Conservation (phyloP, 2,113 vertebrate species). For the Micromys minutus region DNA sequence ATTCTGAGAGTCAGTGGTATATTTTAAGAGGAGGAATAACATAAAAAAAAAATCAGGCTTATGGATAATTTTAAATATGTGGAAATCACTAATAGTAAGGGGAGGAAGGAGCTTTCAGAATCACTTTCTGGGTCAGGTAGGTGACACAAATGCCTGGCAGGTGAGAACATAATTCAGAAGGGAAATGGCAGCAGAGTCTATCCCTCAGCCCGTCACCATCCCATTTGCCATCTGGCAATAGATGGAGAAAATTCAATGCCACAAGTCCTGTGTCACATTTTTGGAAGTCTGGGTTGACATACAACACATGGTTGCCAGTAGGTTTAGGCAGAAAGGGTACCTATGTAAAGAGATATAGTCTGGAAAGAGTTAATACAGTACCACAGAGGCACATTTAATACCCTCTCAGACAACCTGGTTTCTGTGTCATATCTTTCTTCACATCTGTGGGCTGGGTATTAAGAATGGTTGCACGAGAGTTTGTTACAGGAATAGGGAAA, state of each 20-base stretch:
- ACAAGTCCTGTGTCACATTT: neutral
- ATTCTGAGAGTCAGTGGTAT: slow-evolving; percentile 23
- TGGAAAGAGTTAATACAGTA: slow-evolving; percentile 3
- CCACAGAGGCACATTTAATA: neutral
- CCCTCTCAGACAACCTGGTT: slow-evolving; percentile 15
- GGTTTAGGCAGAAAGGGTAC: slow-evolving; percentile 21
- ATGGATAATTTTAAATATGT: slow-evolving; percentile 48
- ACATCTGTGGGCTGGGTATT: slow-evolving; percentile 10
- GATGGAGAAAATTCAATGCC: neutral
- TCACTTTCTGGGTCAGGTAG: neutral
- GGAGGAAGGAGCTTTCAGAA: no score
- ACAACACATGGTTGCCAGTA: slow-evolving; percentile 13
- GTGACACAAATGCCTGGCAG: neutral
- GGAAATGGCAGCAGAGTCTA: neutral
- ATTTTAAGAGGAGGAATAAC: slow-evolving; percentile 63
- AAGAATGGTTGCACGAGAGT: neutral
- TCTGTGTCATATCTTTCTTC: neutral
- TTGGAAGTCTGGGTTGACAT: neutral
- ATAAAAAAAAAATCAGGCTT: slow-evolving; percentile 42
- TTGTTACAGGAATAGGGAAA: slow-evolving; percentile 15
- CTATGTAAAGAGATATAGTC: neutral
- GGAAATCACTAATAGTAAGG: slow-evolving; percentile 36
- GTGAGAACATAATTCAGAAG: neutral
- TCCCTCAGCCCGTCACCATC: neutral
- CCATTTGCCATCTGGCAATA: neutral